Base-by-base conservation (phyloP, 2,113 vertebrate genomes). In the Hippocampus mohnikei region DNA sequence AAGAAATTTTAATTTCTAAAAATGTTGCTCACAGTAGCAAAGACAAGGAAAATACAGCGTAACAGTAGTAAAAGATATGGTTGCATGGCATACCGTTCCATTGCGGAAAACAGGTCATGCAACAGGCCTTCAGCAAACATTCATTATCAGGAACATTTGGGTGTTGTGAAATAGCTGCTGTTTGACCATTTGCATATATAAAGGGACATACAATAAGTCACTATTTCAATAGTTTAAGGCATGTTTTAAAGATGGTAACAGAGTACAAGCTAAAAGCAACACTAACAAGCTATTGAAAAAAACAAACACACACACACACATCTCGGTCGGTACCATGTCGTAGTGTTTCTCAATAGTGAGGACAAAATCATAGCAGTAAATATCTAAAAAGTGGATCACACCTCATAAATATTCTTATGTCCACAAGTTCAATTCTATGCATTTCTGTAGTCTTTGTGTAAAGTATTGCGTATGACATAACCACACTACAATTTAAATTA, bases 11-110 rank as follows among this genome's bases (percentile, higher is more conserved):
- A 78, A 71, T 81, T 77, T 76, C 58, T 63, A 63, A 70, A 82
- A 83, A 46, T 52, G 25, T 69, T 67, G 65, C 53, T 53, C 65
- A 56, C 67, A 84, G 61, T 69, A 81, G 80, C 77, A 78, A 72
- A 70, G 29, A 69, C 76, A 71, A 74, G 68, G 80, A 69, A 79
- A 71, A 76, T 50, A 69, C 18, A 73, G 25, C 13, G 46, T 16
- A 75, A 77, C 60, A 74, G 74, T 69, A 76, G 75, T 67, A 60
- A 73, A 74, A 40, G 61, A 74, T 84, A 81, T 73, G 75, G 70
- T 82, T 78, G 77, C 71, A 62, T 70, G 68, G 56, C 78, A 71
- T 41, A 71, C 15, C 56, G 81, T 71, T 84, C 71, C 81, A 83
- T 72, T 78, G 69, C 79, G 67, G 48, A 84, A 83, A 82, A 69